Evolutionary conservation across 2,888 invertebrate species (phyloP), one percentile per base, ranked within the genome.

Genomic region (Spilarctia lutea): DNA sequence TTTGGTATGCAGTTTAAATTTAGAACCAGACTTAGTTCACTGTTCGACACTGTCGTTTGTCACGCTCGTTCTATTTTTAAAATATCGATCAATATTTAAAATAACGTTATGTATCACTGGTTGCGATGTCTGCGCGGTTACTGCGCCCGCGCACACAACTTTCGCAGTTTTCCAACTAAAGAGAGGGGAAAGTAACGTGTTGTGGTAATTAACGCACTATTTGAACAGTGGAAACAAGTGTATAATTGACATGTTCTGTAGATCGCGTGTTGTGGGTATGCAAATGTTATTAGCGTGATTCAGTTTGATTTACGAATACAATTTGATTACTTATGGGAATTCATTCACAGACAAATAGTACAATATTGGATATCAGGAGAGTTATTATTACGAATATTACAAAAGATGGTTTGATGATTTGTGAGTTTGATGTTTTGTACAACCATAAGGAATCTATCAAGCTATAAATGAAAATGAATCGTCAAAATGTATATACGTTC

Each of bases 1-100:
- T 92, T 92, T 92, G 94, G 94, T 91, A 94, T 93, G 94, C 90
- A 89, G 91, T 90, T 91, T 94, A 95, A 91, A 94, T 91, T 91
- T 94, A 95, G 94, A 93, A 90, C 91, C 90, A 92, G 93, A 92
- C 92, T 93, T 93, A 93, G 94, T 94, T 93, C 93, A 93, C 93
- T 89, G 91, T 93, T 93, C 94, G 92, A 94, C 94, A 93, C 93
- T 92, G 91, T 90, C 89, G 94, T 93, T 93, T 92, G 92, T 93
- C 94, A 94, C 89, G 92, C 91, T 91, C 85, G 89, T 89, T 90
- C 93, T 93, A 94, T 92, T 91, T 92, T 89, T 90, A 91, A 89
- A 85, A 82, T 81, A 87, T 82, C 80, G 74, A 82, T 83, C 72
- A 83, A 52, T 73, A 68, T 52, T 69, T 65, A 63, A 71, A 48